A percentile compares a stretch with the other conserved stretches of the same genome.
Conservation (phyloP, 2,888 invertebrate genomes). For the Aporophyla nigra region DNA sequence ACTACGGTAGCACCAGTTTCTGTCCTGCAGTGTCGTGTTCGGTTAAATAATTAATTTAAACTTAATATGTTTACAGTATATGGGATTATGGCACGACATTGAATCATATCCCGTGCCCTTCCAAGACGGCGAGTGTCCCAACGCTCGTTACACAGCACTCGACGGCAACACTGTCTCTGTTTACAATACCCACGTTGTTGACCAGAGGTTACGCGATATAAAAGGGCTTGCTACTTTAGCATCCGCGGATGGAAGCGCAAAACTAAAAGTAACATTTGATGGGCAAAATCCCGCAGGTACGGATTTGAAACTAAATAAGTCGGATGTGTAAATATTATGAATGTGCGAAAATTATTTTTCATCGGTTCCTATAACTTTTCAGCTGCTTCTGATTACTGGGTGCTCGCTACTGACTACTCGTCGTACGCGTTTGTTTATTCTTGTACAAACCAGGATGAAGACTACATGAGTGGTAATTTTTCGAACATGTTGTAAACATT, state of each 20-base stretch:
- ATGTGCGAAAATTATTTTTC: background rate
- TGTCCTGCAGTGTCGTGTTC: background rate
- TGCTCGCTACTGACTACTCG: slow-evolving; percentile 90
- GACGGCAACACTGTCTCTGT: slow-evolving; percentile 55
- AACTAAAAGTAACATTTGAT: slow-evolving; percentile 92
- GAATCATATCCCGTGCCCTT: slow-evolving; percentile 74
- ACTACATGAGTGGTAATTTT: slow-evolving; percentile 59
- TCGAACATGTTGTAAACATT: background rate
- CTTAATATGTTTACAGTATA: slow-evolving; percentile 66
- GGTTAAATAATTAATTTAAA: background rate
- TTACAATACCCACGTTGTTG: slow-evolving; percentile 73
- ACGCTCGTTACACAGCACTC: slow-evolving; percentile 71
- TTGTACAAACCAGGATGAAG: slow-evolving; percentile 85
- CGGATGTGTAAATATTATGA: rapidly evolving
- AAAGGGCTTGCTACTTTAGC: slow-evolving; percentile 69
- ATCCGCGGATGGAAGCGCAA: slow-evolving; percentile 89
- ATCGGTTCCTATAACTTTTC: slow-evolving; percentile 12
- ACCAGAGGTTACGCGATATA: slow-evolving; percentile 68
- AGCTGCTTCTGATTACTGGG: slow-evolving; percentile 73
- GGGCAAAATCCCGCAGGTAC: slow-evolving; percentile 78
- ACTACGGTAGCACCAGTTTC: background rate
- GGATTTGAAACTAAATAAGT: slow-evolving; percentile 2
- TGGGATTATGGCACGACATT: slow-evolving; percentile 76
- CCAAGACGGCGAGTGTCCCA: slow-evolving; percentile 77
- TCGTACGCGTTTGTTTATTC: slow-evolving; percentile 92